Evolutionary conservation across 2,113 vertebrate genomes (phyloP).

Genomic region (Otolemur garnettii): DNA sequence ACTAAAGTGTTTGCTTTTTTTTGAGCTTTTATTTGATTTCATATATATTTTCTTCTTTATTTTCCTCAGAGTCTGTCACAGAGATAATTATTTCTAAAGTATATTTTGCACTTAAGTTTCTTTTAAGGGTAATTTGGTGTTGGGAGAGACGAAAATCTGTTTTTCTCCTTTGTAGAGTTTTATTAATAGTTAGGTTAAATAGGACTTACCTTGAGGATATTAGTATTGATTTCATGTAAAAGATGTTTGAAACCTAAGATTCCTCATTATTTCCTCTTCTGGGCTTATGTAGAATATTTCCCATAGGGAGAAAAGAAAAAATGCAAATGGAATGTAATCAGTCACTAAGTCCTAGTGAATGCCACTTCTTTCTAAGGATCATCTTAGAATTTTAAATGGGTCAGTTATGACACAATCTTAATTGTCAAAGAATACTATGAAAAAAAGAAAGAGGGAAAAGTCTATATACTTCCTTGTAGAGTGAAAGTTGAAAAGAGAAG

Average conservation of each 20-base stretch:
- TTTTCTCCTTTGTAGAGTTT: background rate
- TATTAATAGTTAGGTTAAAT: background rate
- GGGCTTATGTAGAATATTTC: constrained; percentile 68
- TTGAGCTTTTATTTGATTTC: constrained; percentile 50
- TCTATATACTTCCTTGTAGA: constrained; percentile 8
- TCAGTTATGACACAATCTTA: constrained; percentile 37
- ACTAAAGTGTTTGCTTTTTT: constrained; percentile 50
- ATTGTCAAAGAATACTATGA: constrained; percentile 8
- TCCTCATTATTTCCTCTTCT: constrained; percentile 58
- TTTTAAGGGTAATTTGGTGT: background rate
- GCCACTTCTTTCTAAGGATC: constrained; percentile 18
- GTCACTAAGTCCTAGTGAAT: constrained; percentile 11
- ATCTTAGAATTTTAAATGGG: background rate
- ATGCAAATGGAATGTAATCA: constrained; percentile 33
- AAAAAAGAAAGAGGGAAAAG: background rate
- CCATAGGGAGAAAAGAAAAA: constrained; percentile 29
- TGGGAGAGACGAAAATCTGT: constrained; percentile 15
- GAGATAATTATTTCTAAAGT: constrained; percentile 67
- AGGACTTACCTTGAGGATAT: background rate
- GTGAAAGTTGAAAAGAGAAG: constrained; percentile 47
- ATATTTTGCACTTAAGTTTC: constrained; percentile 59
- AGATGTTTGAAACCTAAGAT: constrained; percentile 70
- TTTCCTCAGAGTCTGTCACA: constrained; percentile 48
- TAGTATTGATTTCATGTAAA: constrained; percentile 40
- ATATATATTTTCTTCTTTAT: constrained; percentile 40